phyloP scores from a whole-genome alignment of 2,888 invertebrate genomes.

The Diarsia brunnea region DNA sequence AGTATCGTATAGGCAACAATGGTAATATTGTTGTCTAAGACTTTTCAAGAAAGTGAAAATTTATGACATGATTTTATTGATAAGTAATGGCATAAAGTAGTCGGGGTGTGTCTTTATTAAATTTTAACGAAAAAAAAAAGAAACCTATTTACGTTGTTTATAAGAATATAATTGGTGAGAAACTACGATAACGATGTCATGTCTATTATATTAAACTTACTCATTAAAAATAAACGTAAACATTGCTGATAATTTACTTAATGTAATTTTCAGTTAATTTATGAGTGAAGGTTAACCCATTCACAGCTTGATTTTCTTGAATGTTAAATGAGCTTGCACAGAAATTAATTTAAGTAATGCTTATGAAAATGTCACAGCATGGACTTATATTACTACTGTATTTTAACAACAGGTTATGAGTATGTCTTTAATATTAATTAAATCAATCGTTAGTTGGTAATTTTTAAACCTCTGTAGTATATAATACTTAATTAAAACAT shows the following conservation, averaged over 20 bases:
- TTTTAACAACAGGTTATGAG: slow-evolving; percentile 7
- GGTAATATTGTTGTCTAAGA: background rate
- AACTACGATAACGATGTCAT: background rate
- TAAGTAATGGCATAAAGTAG: background rate
- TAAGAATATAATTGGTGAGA: background rate
- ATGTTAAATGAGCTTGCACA: slow-evolving; percentile 18
- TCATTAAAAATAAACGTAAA: background rate
- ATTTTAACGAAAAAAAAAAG: background rate
- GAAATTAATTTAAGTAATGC: slow-evolving; percentile 12
- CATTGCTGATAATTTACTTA: background rate
- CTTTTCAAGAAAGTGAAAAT: background rate
- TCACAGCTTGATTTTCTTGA: slow-evolving; percentile 42
- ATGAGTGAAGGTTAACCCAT: slow-evolving; percentile 12
- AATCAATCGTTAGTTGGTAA: background rate
- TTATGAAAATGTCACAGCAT: slow-evolving; percentile 38
- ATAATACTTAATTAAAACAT: background rate
- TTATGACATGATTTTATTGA: background rate
- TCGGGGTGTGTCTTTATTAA: background rate
- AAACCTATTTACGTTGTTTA: too few relatives aligned
- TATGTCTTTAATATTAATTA: slow-evolving; percentile 6
- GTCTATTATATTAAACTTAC: background rate
- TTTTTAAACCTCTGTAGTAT: background rate
- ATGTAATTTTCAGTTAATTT: slow-evolving; percentile 21
- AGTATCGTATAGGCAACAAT: background rate
- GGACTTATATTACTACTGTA: slow-evolving; percentile 17